These are phyloP conservation scores for Odobenus rosmarus DNA, from an alignment of 2,113 vertebrate genomes.

Conservation along the genomic window DNA sequence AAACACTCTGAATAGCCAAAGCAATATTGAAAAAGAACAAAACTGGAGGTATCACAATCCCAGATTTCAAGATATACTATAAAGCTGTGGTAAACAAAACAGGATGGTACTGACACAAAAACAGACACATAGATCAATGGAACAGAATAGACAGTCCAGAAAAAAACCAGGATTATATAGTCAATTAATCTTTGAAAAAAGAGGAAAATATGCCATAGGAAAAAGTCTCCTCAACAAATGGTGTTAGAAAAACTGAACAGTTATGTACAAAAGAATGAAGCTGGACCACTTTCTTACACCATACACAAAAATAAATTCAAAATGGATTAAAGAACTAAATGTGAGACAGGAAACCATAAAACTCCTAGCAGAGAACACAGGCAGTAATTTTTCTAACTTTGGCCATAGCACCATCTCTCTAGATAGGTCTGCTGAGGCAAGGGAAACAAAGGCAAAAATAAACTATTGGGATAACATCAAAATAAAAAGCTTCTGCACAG, in stretches of 20 bases:
- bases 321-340: background rate
- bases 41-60: background rate
- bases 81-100: background rate
- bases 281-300: background rate
- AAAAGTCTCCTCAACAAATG: background rate
- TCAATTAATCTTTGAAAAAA: background rate
- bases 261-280: background rate
- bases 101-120: background rate
- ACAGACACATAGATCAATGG: background rate
- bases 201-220: background rate
- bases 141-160: background rate
- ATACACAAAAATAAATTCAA: background rate
- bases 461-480: background rate
- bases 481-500: background rate
- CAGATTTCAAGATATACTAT: background rate
- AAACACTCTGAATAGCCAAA: background rate
- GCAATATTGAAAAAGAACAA: background rate
- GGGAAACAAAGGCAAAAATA: background rate
- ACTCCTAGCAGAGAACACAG: background rate
- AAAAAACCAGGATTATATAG: background rate
- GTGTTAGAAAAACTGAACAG: background rate
- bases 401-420: background rate
- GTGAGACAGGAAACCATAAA: background rate
- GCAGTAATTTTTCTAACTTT: background rate
- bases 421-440: background rate